Conservation (phyloP, 2,113 vertebrate species). For the Bufo bufo region DNA sequence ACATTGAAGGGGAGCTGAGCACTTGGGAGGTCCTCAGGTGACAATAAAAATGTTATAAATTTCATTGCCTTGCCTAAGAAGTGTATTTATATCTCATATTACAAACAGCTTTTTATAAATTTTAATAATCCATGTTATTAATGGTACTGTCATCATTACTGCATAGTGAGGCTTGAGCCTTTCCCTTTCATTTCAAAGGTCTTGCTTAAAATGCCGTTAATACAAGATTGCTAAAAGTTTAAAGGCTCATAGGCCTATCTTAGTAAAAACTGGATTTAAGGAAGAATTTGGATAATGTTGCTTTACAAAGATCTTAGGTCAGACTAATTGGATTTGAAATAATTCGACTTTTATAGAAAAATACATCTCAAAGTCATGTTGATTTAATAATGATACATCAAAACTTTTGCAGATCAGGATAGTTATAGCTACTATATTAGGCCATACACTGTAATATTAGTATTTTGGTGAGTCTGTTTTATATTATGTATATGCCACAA, state of each 20-base stretch:
- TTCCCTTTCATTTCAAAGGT: slow-evolving; percentile 69
- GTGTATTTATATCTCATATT: slow-evolving; percentile 86
- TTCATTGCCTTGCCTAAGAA: slow-evolving; percentile 80
- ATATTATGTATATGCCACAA: too few relatives aligned
- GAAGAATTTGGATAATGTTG: slow-evolving; percentile 73
- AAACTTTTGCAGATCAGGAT: slow-evolving; percentile 53
- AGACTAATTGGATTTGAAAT: slow-evolving; percentile 74
- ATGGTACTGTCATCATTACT: slow-evolving; percentile 76
- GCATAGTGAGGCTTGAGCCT: slow-evolving; percentile 67
- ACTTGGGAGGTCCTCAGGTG: slow-evolving; percentile 79
- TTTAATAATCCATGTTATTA: slow-evolving; percentile 91
- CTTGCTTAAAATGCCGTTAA: slow-evolving; percentile 66
- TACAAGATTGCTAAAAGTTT: slow-evolving; percentile 71
- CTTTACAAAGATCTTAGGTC: slow-evolving; percentile 63
- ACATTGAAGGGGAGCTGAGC: slow-evolving; percentile 69
- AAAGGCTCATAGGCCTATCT: slow-evolving; percentile 71
- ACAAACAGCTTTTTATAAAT: slow-evolving; percentile 89
- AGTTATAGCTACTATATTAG: not conserved
- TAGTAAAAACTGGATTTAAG: slow-evolving; percentile 67
- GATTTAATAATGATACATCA: slow-evolving; percentile 59
- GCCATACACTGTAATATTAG: too few relatives aligned
- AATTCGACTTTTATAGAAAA: slow-evolving; percentile 70
- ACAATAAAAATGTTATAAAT: slow-evolving; percentile 86
- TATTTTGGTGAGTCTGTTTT: not conserved
- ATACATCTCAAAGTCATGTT: slow-evolving; percentile 63